Evolutionary conservation across 2,888 invertebrate genomes (phyloP), one percentile per base, ranked within the genome.

Genomic region (Machimus rusticus): DNA sequence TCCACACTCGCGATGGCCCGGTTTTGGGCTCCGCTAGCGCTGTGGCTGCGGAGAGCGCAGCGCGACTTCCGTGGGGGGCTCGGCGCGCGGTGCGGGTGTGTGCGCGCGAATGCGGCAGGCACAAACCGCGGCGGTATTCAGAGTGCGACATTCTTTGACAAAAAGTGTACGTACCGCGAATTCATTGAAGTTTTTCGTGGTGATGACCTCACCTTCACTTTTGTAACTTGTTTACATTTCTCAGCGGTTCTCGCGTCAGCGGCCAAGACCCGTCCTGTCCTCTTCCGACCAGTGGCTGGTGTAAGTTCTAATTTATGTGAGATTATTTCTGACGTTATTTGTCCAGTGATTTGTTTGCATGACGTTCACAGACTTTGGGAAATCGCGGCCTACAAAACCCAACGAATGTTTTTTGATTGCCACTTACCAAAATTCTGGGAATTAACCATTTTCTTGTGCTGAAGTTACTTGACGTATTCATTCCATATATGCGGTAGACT

Each of bases 171-270:
- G 87, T 76, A 86, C 51, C 82, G 87, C 78, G 77, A 79, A 86
- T 79, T 81, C 89, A 82, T 78, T 84, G 81, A 86, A 86, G 78
- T 86, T 87, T 86, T 88, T 87, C 87, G 87, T 87, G 89, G 88
- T 88, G 89, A 89, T 89, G 88, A 89, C 89, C 89, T 89, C 89
- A 89, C 87, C 89, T 88, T 88, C 87, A 86, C 88, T 89, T 87
- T 87, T 87, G 87, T 88, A 51, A 82, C 37, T 82, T 82, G 82
- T 82, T 82, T 82, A 82, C 82, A 82, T 82, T 82, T 82, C 57
- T 82, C 37, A 37, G 34, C 51, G 57, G 37, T 39, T 43, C 78
- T 82, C 57, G 37, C 81, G 81, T 81, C 81, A 81, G 55, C 31
- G 6, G 37, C 76, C 34, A 37, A 19, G 66, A 51, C n/a, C 66